These are phyloP conservation scores for Lepilemur ruficaudatus DNA, from an alignment of 2,797 vertebrate genomes.

Conservation along the genomic window DNA sequence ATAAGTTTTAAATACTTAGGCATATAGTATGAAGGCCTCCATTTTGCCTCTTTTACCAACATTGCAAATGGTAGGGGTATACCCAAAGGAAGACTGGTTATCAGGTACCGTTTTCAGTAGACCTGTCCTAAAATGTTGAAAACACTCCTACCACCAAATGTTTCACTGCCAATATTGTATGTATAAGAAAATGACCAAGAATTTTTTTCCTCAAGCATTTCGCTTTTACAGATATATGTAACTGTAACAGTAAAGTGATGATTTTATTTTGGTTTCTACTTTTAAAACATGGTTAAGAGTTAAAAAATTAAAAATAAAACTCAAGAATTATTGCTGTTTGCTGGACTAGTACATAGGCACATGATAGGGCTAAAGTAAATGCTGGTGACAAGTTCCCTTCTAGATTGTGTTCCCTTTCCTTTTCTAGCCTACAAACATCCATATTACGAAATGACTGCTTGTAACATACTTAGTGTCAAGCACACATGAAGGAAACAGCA, in stretches of 20 bases:
- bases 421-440: neutral
- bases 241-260: neutral
- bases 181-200: neutral
- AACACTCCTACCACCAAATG: neutral
- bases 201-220: neutral
- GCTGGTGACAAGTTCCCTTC: neutral
- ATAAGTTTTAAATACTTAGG: neutral
- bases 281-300: neutral
- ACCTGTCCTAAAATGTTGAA: neutral
- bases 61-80: neutral
- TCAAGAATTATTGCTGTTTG: neutral
- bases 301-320: constrained; percentile 43
- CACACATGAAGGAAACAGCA: neutral
- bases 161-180: neutral
- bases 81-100: neutral
- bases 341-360: neutral
- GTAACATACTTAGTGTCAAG: neutral
- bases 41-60: neutral
- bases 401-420: neutral
- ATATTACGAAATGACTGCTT: constrained; percentile 31
- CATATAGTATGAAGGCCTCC: neutral
- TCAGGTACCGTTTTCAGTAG: neutral
- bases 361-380: neutral
- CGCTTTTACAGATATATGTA: neutral
- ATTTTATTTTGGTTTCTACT: neutral